A percentile compares a stretch with the other conserved stretches of the same genome.
phyloP scores from a whole-genome alignment of 23 tunicate genomes.

The Ascidia mentula region DNA sequence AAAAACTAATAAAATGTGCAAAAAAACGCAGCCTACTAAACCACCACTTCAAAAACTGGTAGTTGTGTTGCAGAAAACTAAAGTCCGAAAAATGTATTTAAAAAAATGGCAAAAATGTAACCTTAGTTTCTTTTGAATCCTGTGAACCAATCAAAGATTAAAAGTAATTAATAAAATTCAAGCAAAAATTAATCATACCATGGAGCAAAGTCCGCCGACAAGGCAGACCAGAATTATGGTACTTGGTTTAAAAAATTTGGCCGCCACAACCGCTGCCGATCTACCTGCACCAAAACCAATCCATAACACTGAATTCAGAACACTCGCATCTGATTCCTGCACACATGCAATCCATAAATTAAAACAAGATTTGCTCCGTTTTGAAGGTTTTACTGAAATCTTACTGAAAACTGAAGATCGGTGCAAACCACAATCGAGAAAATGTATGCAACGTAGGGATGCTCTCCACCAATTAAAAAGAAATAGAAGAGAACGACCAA shows the following conservation, averaged over 20 bases:
- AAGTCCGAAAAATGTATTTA: no score
- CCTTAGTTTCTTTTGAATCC: no score
- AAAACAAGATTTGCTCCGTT: background rate
- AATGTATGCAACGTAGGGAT: constrained; percentile 26
- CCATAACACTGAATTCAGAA: constrained; percentile 51
- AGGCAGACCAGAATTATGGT: constrained; percentile 21
- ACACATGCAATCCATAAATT: background rate
- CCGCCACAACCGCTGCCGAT: constrained; percentile 23
- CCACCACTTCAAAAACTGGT: no score
- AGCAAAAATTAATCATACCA: background rate
- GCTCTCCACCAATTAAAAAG: constrained; percentile 31
- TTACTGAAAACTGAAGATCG: constrained; percentile 32
- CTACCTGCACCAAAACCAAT: constrained; percentile 52
- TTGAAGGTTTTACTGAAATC: background rate
- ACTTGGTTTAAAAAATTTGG: constrained; percentile 31
- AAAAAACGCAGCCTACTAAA: no score
- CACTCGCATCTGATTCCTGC: constrained; percentile 28
- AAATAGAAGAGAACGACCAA: constrained; percentile 35
- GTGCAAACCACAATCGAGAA: constrained; percentile 41
- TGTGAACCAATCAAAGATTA: no score
- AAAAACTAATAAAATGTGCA: no score
- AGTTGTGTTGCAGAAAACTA: no score
- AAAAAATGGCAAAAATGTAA: no score
- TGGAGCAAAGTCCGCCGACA: constrained; percentile 4
- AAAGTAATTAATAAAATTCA: no score